phyloP scores from a whole-genome alignment of 2,797 vertebrate genomes.

The Cacajao melanocephalus region DNA sequence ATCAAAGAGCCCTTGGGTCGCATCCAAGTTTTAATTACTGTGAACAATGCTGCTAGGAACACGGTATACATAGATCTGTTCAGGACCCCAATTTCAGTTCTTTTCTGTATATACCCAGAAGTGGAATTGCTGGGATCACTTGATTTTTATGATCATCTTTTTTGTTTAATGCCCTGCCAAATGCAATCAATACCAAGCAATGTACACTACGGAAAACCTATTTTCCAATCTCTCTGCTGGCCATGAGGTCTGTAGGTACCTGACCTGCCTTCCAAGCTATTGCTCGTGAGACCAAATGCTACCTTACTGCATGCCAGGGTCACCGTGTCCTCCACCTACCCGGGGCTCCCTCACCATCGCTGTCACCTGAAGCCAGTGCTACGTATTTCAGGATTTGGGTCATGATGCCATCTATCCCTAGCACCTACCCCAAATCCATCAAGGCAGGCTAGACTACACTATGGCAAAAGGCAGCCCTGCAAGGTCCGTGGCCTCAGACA shows the following conservation, averaged over 20 bases:
- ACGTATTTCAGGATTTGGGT: background rate
- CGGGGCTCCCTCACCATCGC: accelerated
- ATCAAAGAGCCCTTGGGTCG: too few species aligned
- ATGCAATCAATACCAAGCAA: background rate
- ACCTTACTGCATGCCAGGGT: background rate
- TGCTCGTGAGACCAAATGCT: background rate
- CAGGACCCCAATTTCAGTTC: background rate
- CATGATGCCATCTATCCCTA: background rate
- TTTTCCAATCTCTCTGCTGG: background rate
- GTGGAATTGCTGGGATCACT: background rate
- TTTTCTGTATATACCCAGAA: background rate
- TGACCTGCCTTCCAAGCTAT: background rate
- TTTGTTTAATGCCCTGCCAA: background rate
- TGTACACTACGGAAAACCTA: background rate
- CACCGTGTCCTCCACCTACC: accelerated
- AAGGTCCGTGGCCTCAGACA: background rate
- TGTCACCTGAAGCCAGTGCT: background rate
- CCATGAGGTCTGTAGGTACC: background rate
- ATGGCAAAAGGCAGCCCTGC: background rate
- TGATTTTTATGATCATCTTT: background rate
- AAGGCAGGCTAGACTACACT: background rate
- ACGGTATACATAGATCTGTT: background rate
- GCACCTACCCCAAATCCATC: background rate
- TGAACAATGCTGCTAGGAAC: background rate
- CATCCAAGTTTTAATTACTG: background rate